phyloP scores from a whole-genome alignment of 2,797 vertebrate species.

The Amniataba percoides region DNA sequence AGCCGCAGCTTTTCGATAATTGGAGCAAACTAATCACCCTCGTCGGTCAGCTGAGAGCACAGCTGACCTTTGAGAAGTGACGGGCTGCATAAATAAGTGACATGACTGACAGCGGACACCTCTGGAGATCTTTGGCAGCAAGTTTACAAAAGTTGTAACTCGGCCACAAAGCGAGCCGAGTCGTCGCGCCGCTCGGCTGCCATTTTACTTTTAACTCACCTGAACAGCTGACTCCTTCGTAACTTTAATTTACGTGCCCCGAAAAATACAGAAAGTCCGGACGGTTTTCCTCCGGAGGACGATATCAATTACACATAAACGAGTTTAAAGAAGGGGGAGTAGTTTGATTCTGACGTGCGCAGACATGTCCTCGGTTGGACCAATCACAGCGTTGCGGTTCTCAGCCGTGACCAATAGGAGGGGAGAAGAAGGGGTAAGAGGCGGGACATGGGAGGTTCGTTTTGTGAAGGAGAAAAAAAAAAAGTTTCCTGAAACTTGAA shows the following conservation, averaged over 20 bases:
- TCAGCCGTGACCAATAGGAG: constrained; percentile 59
- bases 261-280: constrained; percentile 31
- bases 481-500: constrained; percentile 86
- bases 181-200: background rate
- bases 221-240: constrained; percentile 10
- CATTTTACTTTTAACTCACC: constrained; percentile 76
- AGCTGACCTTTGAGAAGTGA: background rate
- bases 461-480: constrained; percentile 54
- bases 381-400: constrained; percentile 56
- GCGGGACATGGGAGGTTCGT: constrained; percentile 63
- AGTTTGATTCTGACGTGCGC: constrained; percentile 40
- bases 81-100: constrained; percentile 69
- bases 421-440: background rate
- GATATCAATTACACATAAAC: constrained; percentile 76
- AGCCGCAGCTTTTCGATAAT: constrained; percentile 1
- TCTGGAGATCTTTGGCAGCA: constrained; percentile 45
- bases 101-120: constrained; percentile 76
- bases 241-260: constrained; percentile 4
- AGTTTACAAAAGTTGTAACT: constrained; percentile 50
- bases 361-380: constrained; percentile 25
- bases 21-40: background rate
- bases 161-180: constrained; percentile 11
- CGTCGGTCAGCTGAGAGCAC: background rate
- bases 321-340: constrained; percentile 75
- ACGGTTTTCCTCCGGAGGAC: constrained; percentile 40